Evolutionary conservation across 2,797 vertebrate species (phyloP).

Genomic region (Chromis chromis): DNA sequence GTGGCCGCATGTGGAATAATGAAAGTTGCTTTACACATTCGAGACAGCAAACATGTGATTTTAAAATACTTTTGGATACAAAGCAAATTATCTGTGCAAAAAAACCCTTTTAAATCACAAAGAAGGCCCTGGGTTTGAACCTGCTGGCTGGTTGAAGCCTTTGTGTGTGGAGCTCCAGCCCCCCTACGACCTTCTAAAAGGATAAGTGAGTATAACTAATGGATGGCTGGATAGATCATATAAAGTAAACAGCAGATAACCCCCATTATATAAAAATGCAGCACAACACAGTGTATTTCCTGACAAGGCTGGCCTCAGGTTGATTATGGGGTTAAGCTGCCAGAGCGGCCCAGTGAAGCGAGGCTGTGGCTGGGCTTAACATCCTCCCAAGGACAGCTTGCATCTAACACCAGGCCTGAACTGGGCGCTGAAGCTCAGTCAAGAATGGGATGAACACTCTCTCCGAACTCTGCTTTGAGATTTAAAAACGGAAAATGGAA

Average conservation of each 20-base stretch:
- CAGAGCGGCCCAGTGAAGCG: conserved; percentile 52
- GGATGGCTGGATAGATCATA: conserved; percentile 45
- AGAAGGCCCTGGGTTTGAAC: conserved; percentile 17
- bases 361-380: conserved; percentile 47
- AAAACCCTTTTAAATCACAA: not conserved
- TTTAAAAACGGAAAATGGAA: conserved; percentile 49
- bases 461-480: conserved; percentile 50
- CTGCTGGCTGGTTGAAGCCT: not conserved
- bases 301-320: conserved; percentile 63
- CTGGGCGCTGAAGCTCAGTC: conserved; percentile 31
- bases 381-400: conserved; percentile 54
- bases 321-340: conserved; percentile 71
- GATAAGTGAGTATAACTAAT: conserved; percentile 50
- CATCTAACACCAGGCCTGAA: conserved; percentile 28
- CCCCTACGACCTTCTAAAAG: conserved; percentile 41
- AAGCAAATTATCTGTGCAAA: conserved; percentile 1
- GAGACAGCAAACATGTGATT: conserved; percentile 15
- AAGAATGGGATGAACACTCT: conserved; percentile 28
- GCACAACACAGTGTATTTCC: conserved; percentile 25
- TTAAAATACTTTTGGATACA: conserved; percentile 6
- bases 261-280: conserved; percentile 30
- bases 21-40: conserved; percentile 8
- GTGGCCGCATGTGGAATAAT: conserved; percentile 18
- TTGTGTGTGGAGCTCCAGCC: conserved; percentile 26
- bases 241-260: conserved; percentile 43